Evolutionary conservation across 2,888 invertebrate genomes (phyloP).

Genomic region (Cabera pusaria): DNA sequence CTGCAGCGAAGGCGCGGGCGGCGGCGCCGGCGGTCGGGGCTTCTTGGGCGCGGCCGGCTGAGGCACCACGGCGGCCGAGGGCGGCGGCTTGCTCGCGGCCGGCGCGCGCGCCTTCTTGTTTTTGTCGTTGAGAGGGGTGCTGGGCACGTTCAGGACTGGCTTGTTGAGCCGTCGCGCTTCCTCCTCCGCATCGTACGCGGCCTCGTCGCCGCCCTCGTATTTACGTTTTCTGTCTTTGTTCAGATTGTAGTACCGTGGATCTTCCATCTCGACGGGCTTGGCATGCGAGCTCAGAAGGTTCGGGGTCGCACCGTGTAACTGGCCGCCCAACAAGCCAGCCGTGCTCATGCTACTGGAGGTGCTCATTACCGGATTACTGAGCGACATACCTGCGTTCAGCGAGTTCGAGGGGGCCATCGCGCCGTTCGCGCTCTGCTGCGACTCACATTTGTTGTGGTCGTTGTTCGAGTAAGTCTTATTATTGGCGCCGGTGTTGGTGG

Average conservation of each 20-base stretch:
- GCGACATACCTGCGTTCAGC: constrained; percentile 63
- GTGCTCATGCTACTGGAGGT: constrained; percentile 61
- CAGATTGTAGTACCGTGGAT: constrained; percentile 88
- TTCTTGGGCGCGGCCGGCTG: constrained; percentile 76
- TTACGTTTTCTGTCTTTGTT: constrained; percentile 88
- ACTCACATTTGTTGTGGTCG: constrained; percentile 66
- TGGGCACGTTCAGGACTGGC: constrained; percentile 79
- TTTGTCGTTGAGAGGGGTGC: constrained; percentile 73
- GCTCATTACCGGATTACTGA: constrained; percentile 65
- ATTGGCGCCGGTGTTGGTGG: constrained; percentile 64
- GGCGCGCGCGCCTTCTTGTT: constrained; percentile 68
- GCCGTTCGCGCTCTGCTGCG: constrained; percentile 71
- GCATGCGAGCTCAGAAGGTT: constrained; percentile 60
- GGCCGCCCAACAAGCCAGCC: constrained; percentile 66
- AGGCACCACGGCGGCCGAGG: constrained; percentile 70
- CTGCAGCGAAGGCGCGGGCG: constrained; percentile 70
- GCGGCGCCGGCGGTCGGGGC: constrained; percentile 71
- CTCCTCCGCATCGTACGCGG: constrained; percentile 84
- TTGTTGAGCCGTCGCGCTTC: constrained; percentile 76
- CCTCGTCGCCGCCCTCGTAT: constrained; percentile 87
- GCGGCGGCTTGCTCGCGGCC: constrained; percentile 58
- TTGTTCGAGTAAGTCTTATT: constrained; percentile 64
- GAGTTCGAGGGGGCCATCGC: constrained; percentile 64
- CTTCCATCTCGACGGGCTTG: constrained; percentile 84
- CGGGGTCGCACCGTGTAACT: constrained; percentile 57